These are phyloP conservation scores for Eutrigla gurnardus DNA, from an alignment of 2,797 vertebrate genomes.

Conservation along the genomic window DNA sequence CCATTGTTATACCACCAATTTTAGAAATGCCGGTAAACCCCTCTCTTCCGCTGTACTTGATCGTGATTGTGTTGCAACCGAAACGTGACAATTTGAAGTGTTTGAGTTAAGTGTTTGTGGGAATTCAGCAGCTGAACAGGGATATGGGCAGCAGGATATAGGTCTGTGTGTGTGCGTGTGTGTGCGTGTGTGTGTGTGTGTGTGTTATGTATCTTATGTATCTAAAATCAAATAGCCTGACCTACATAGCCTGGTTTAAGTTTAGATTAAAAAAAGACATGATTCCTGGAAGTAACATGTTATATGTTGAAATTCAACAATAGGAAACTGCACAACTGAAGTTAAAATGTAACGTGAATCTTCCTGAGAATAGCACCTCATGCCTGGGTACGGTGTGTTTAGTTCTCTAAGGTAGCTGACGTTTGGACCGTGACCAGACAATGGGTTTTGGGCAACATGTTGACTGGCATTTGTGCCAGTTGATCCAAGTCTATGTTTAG, in stretches of 20 bases:
- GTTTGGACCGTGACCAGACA: not conserved
- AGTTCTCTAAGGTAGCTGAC: constrained; percentile 17
- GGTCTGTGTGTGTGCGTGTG: constrained; percentile 12
- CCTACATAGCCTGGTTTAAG: too few species aligned
- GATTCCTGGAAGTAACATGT: too few species aligned
- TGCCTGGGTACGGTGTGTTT: constrained; percentile 39
- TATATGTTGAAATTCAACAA: too few species aligned
- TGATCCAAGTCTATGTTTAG: constrained; percentile 54
- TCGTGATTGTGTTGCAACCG: constrained; percentile 6
- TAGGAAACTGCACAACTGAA: too few species aligned
- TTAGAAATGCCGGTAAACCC: constrained; percentile 47
- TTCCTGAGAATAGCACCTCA: constrained; percentile 54
- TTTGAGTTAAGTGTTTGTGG: constrained; percentile 1
- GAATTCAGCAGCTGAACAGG: constrained; percentile 23
- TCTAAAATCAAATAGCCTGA: constrained; percentile 12
- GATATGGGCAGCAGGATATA: constrained; percentile 33
- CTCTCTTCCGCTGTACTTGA: constrained; percentile 25
- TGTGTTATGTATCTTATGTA: too few species aligned
- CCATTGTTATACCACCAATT: constrained; percentile 51
- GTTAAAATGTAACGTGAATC: too few species aligned
- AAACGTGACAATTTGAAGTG: constrained; percentile 37
- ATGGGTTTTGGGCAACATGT: not conserved
- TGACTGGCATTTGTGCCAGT: not conserved
- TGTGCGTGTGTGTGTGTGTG: not conserved
- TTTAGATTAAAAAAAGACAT: too few species aligned